Evolutionary conservation across 2,113 vertebrate species (phyloP).

Genomic region (Brachyistius frenatus): DNA sequence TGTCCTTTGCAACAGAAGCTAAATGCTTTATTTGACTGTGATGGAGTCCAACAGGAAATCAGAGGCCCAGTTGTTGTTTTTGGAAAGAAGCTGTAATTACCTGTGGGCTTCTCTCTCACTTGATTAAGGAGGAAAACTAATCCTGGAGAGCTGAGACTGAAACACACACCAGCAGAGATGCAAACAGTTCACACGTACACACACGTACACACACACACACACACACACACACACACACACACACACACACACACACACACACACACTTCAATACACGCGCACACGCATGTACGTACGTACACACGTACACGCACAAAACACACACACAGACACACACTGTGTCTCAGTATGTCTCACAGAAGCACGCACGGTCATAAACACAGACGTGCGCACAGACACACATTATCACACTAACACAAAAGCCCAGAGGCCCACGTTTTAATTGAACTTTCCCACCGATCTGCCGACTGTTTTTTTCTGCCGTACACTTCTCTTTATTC

Average conservation of each 20-base stretch:
- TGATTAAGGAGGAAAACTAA: slow-evolving; percentile 78
- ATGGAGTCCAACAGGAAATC: slow-evolving; percentile 54
- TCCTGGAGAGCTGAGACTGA: slow-evolving; percentile 67
- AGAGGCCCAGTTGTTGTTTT: slow-evolving; percentile 58
- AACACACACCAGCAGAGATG: slow-evolving; percentile 57
- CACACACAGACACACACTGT: slow-evolving; percentile 3
- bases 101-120: slow-evolving; percentile 72
- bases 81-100: slow-evolving; percentile 75
- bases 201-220: slow-evolving; percentile 26
- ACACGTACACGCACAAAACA: slow-evolving; percentile 16
- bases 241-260: slow-evolving; percentile 30
- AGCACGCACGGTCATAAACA: slow-evolving; percentile 20
- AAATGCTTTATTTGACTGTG: slow-evolving; percentile 44
- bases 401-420: slow-evolving; percentile 48
- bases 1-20: slow-evolving; percentile 31
- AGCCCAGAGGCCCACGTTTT: slow-evolving; percentile 71
- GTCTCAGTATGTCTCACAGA: not conserved
- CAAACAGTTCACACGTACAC: slow-evolving; percentile 41
- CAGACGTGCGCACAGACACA: slow-evolving; percentile 22
- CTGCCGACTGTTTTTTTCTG: slow-evolving; percentile 44
- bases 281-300: slow-evolving; percentile 12
- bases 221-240: not conserved
- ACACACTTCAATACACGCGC: slow-evolving; percentile 10
- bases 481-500: slow-evolving; percentile 34
- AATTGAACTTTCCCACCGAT: slow-evolving; percentile 81